These are phyloP conservation scores for Tipula helvola DNA, from an alignment of 2,888 invertebrate genomes.

Conservation along the genomic window DNA sequence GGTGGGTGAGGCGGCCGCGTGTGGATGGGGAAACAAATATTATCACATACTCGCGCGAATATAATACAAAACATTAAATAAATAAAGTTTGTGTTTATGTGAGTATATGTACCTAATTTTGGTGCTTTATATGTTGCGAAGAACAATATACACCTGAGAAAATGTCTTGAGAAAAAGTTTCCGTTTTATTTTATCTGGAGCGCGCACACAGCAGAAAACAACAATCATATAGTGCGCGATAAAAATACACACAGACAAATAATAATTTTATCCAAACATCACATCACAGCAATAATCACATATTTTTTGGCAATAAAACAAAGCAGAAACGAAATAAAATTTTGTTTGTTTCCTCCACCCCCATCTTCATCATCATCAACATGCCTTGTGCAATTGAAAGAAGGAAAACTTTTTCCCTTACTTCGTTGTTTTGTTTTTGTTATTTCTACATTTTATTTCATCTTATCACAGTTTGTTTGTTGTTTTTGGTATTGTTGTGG, in stretches of 20 bases:
- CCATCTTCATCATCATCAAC: not conserved
- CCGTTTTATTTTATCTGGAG: not conserved
- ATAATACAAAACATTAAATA: not conserved
- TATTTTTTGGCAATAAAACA: slow-evolving; percentile 4
- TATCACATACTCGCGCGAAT: not conserved
- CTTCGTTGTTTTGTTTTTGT: too few relatives aligned
- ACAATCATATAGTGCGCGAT: not conserved
- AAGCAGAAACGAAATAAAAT: not conserved
- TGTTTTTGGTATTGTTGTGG: not conserved
- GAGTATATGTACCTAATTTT: not conserved
- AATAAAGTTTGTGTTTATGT: not conserved
- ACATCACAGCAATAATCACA: not conserved
- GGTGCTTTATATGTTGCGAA: not conserved
- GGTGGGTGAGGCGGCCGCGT: not conserved
- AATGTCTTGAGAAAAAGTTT: not conserved
- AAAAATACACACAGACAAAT: not conserved
- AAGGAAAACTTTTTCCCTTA: not conserved
- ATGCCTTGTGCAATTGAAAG: not conserved
- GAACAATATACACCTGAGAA: not conserved
- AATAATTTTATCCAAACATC: not conserved
- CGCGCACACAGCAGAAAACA: not conserved
- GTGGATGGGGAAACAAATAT: not conserved
- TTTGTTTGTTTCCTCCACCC: not conserved
- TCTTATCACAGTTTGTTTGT: not conserved
- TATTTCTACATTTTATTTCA: not conserved